Conservation (phyloP, 2,797 vertebrate genomes). For the Anguilla megastoma region DNA sequence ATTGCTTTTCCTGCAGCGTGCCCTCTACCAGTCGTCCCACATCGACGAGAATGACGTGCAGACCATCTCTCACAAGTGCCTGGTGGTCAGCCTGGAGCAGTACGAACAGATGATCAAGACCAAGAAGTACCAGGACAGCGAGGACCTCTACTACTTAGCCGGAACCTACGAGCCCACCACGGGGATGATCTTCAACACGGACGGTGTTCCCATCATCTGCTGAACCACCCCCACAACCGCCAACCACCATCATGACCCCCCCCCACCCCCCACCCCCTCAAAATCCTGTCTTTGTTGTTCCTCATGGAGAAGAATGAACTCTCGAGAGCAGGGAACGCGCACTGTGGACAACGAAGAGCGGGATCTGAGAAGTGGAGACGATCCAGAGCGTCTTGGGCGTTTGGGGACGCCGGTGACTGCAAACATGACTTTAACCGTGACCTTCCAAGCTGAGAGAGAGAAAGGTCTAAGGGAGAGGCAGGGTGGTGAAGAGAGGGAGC, state of each 20-base stretch:
- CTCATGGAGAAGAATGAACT: neutral
- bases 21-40: slow-evolving; percentile 97
- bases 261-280: neutral
- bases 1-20: slow-evolving; percentile 73
- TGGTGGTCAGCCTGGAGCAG: slow-evolving; percentile 94
- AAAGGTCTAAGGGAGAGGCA: neutral
- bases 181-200: slow-evolving; percentile 98
- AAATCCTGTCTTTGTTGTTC: neutral
- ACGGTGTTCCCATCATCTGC: slow-evolving; percentile 89
- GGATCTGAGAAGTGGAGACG: neutral
- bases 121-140: slow-evolving; percentile 95
- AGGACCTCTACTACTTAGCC: slow-evolving; percentile 98
- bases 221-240: neutral
- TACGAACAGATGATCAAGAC: slow-evolving; percentile 98
- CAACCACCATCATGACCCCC: neutral
- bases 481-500: neutral
- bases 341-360: neutral
- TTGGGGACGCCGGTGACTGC: neutral
- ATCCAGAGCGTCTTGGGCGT: neutral
- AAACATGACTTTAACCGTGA: neutral
- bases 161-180: slow-evolving; percentile 98
- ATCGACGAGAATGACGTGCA: slow-evolving; percentile 98
- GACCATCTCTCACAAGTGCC: slow-evolving; percentile 98
- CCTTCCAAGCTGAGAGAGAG: neutral
- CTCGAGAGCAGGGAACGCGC: neutral